Conservation (phyloP, 2,113 vertebrate genomes). For the Scomber japonicus region DNA sequence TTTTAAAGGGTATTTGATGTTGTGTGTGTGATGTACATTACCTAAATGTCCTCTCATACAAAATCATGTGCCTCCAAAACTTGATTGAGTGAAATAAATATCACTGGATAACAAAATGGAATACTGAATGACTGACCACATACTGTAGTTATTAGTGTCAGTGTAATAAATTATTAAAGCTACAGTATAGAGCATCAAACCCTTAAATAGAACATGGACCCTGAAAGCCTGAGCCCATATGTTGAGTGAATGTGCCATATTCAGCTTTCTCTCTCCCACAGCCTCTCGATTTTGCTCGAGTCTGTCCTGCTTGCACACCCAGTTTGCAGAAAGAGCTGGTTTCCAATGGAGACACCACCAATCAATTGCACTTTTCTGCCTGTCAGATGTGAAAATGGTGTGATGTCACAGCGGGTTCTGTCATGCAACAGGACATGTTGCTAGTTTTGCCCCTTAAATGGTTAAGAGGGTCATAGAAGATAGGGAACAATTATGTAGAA, state of each 20-base stretch:
- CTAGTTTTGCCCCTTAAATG: conserved; percentile 19
- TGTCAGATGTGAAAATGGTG: conserved; percentile 23
- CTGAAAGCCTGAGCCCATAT: neutral
- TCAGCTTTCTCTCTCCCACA: neutral
- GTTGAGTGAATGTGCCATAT: neutral
- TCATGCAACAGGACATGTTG: conserved; percentile 1
- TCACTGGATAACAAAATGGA: conserved; percentile 15
- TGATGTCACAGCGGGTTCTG: conserved; percentile 16
- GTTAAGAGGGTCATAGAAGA: conserved; percentile 13
- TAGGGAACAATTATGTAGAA: neutral
- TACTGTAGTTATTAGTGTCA: conserved; percentile 33
- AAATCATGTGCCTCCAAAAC: neutral
- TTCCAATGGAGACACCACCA: conserved; percentile 3
- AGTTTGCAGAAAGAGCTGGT: conserved; percentile 22
- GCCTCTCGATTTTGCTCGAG: conserved; percentile 1
- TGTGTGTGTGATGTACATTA: neutral
- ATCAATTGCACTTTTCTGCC: conserved; percentile 14
- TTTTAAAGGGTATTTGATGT: neutral
- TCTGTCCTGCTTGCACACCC: neutral
- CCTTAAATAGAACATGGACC: neutral
- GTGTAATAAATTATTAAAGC: conserved; percentile 44
- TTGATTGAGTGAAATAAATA: conserved; percentile 24
- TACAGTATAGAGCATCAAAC: conserved; percentile 21
- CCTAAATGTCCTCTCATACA: neutral
- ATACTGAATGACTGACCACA: conserved; percentile 15